Evolutionary conservation across 2,797 vertebrate genomes (phyloP), one percentile per base, ranked within the genome.

Genomic region (Euthynnus affinis): DNA sequence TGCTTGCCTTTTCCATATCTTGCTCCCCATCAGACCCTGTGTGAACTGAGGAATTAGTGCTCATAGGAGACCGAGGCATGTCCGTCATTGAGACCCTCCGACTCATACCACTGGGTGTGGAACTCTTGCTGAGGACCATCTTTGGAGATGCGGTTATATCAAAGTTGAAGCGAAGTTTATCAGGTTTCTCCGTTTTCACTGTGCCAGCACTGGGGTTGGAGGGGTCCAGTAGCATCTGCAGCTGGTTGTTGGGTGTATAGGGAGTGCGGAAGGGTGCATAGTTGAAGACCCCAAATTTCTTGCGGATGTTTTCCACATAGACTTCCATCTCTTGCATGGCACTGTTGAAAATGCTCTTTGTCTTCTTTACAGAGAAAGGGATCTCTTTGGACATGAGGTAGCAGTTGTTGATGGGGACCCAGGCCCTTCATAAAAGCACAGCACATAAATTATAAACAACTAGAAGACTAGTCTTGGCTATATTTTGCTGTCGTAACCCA

Each of bases 381-480:
- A 99, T 99, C 94, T 99, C 98, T 96, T 99, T 99, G 92, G 98
- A 99, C 98, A 99, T 99, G 95, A 99, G 97, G 96, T 99, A 99
- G 96, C 98, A 99, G 95, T 99, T 99, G 95, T 99, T 99, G 90
- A 99, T 97, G 71, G 98, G 98, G 88, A 99, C 98, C 98, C 98
- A 99, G 87, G 98, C 98, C 92, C 98, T 99, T 89, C 0, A 60
- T 76, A 87, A 74, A 94, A 46, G 82, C 53, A 71, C 23, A 48
- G 20, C 4, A 58, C 13, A 60, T 0, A 65, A 49, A 20, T 13
- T 29, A 57, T 49, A 1, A 46, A 60, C 1, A 59, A 52, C 5
- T 13, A 29, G 20, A 25, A 34, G 6, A 8, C 2, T 37, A 32
- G 66, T 61, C 14, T 51, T 32, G 3, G 4, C 8, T n/a, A n/a